Evolutionary conservation across 2,888 invertebrate species (phyloP), one percentile per base, ranked within the genome.

Genomic region (Dryadula phaetusa): DNA sequence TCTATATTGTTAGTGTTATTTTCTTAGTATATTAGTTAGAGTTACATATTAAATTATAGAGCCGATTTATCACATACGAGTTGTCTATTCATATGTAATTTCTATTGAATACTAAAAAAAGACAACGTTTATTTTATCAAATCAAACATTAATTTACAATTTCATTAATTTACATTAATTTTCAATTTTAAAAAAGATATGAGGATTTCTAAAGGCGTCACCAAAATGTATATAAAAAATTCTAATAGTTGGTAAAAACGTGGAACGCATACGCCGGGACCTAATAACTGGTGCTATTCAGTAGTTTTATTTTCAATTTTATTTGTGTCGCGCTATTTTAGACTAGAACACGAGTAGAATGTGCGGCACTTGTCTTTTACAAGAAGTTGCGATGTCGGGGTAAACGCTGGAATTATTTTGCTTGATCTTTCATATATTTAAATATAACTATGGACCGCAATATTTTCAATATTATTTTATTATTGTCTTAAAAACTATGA

Each of bases 281-380:
- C 73, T 81, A 84, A 88, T 87, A 88, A 90, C 88, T 88, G 83
- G 87, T 86, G 90, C 85, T 84, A 87, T 89, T 83, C 85, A 86
- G 83, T 85, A 79, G 88, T 88, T 91, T 92, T 92, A 91, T 92
- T 92, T 91, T 89, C 80, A 84, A 89, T 90, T 92, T 92, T 92
- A 92, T 92, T 92, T 90, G 88, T 90, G 92, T 91, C 91, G 91
- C 82, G 89, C 92, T 92, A 92, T 92, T 92, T 92, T 78, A 77
- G 91, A 89, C 80, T 84, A 79, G 85, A 87, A 86, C 87, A 84
- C 69, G 62, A 61, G 67, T 66, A 63, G 64, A 64, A 63, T 63
- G 67, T 83, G 87, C 86, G 86, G 86, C 88, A 90, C 89, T 90
- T 89, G 88, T 88, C 86, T 85, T 85, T 83, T 88, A 84, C 86